These are phyloP conservation scores for Castor canadensis DNA, from an alignment of 2,113 vertebrate species.

Conservation along the genomic window DNA sequence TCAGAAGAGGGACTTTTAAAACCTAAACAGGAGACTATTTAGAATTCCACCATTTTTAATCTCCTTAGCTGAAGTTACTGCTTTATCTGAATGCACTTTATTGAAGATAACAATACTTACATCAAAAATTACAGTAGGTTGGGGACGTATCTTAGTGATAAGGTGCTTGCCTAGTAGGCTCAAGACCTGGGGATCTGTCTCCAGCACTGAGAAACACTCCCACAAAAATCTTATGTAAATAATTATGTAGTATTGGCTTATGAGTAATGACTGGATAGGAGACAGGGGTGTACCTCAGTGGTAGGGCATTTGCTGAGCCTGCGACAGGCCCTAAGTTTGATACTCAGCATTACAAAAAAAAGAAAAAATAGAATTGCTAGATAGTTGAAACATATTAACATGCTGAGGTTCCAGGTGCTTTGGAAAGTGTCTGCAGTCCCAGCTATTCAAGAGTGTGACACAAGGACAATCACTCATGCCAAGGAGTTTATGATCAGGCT, in stretches of 20 bases:
- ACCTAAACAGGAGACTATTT: background rate
- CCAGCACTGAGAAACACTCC: background rate
- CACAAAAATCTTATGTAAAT: background rate
- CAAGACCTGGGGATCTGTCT: background rate
- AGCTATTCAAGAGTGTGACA: background rate
- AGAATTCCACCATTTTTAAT: background rate
- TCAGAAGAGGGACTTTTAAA: background rate
- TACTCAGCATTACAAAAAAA: background rate
- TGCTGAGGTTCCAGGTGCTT: fast-evolving
- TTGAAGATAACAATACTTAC: background rate
- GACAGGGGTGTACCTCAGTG: background rate
- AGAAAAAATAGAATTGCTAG: background rate
- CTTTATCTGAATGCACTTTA: background rate
- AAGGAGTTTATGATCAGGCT: background rate
- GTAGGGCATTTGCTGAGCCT: background rate
- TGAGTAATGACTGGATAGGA: background rate
- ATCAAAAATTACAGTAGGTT: background rate
- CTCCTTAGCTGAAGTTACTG: background rate
- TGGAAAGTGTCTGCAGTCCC: background rate
- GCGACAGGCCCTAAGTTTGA: background rate
- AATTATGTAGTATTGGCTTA: background rate
- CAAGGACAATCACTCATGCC: no score
- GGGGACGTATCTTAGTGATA: background rate
- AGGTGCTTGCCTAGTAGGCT: background rate
- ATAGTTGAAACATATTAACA: background rate